phyloP scores from a whole-genome alignment of 2,888 invertebrate species.

The Cantharis rustica region DNA sequence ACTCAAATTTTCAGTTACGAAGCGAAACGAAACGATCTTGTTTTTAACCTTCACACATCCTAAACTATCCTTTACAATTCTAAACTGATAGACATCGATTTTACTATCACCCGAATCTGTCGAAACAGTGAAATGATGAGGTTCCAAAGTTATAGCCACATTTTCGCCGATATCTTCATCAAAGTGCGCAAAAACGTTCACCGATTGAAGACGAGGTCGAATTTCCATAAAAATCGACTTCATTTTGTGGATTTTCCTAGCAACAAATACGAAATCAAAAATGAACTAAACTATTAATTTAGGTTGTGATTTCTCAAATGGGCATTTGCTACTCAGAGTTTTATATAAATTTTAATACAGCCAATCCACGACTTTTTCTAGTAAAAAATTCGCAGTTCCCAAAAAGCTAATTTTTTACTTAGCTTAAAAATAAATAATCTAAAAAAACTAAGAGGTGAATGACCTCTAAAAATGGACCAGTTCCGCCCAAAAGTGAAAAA shows the following conservation, averaged over 20 bases:
- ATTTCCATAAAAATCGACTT: constrained; percentile 59
- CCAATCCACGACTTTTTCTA: too few relatives aligned
- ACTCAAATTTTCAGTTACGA: background rate
- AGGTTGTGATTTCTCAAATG: too few relatives aligned
- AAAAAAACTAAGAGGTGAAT: too few relatives aligned
- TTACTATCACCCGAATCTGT: background rate
- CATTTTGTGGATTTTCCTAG: background rate
- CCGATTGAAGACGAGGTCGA: constrained; percentile 63
- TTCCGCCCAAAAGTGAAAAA: too few relatives aligned
- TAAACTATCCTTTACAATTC: background rate
- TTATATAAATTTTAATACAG: too few relatives aligned
- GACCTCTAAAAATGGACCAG: too few relatives aligned
- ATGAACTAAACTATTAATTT: background rate
- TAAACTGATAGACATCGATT: background rate
- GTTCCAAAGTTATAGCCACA: background rate
- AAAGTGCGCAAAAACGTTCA: constrained; percentile 59
- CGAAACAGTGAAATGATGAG: background rate
- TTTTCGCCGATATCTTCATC: background rate
- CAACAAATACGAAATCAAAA: background rate
- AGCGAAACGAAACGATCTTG: background rate
- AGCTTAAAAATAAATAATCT: too few relatives aligned
- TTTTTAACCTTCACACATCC: background rate
- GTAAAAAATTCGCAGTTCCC: too few relatives aligned
- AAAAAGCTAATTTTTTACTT: too few relatives aligned
- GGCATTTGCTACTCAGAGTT: too few relatives aligned